Percentiles rank a stretch among this genome's conserved stretches.
phyloP scores from a whole-genome alignment of 1,140 invertebrate species.

The Myzus persicae region DNA sequence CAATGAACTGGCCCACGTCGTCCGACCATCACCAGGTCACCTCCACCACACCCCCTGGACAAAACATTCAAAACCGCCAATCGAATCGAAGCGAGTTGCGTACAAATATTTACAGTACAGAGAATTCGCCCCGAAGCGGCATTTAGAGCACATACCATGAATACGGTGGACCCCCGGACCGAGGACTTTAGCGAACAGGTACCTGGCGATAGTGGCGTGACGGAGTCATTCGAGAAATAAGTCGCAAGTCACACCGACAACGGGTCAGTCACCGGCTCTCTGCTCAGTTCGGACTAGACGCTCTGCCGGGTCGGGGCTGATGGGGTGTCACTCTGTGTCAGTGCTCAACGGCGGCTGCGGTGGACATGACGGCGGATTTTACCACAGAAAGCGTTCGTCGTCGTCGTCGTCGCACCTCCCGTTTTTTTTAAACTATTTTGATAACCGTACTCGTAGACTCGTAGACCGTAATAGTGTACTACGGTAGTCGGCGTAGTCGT shows the following conservation, averaged over 20 bases:
- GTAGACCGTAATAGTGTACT: neutral
- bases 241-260: neutral
- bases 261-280: neutral
- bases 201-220: neutral
- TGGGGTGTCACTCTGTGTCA: neutral
- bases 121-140: too few relatives aligned
- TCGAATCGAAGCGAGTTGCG: too few relatives aligned
- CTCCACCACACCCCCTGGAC: neutral
- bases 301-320: neutral
- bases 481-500: neutral
- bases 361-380: neutral
- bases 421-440: neutral
- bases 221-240: constrained; percentile 26
- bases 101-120: too few relatives aligned
- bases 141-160: too few relatives aligned
- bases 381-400: neutral
- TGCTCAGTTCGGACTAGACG: neutral
- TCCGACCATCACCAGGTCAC: neutral
- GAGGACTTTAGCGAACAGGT: neutral
- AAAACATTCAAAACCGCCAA: neutral
- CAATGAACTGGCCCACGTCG: neutral
- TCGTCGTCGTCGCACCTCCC: neutral
- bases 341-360: neutral
- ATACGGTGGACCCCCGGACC: too few relatives aligned
- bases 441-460: neutral